Percentiles rank a stretch among this genome's conserved stretches.
Conservation (phyloP, 2,888 invertebrate genomes). For the Pristionchus mayeri region DNA sequence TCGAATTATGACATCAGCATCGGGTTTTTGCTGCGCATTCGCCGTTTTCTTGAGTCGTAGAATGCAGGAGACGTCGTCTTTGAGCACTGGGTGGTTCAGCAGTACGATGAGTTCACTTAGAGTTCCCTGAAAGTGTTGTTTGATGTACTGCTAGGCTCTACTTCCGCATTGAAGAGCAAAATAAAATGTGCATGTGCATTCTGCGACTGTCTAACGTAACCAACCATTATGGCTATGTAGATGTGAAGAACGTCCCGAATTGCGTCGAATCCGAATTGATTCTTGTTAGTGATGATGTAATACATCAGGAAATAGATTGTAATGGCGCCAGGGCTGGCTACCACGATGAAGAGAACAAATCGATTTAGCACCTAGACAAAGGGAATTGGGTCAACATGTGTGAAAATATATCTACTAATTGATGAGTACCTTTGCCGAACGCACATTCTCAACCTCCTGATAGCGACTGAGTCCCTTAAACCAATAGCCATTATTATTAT, state of each 20-base stretch:
- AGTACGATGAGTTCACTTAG: neutral
- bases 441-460: conserved; percentile 41
- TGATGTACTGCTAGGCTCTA: too few species aligned
- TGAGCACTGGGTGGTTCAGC: neutral
- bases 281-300: neutral
- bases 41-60: neutral
- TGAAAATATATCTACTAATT: too few species aligned
- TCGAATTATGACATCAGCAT: neutral
- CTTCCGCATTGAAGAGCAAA: too few species aligned
- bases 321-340: neutral
- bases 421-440: conserved; percentile 35
- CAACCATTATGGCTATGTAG: neutral
- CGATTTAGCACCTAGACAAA: conserved; percentile 45
- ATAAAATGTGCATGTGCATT: too few species aligned
- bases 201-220: too few species aligned
- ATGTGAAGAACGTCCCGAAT: neutral
- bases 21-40: neutral
- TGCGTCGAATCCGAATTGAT: neutral
- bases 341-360: conserved; percentile 5
- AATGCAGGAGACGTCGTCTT: neutral
- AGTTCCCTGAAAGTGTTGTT: neutral
- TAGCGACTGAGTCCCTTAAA: conserved; percentile 29
- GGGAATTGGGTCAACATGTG: too few species aligned
- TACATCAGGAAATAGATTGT: neutral
- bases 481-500: too few species aligned